Evolutionary conservation across 53 echinoderm and acorn worm species (phyloP).

Genomic region (Actinopyga echinites): DNA sequence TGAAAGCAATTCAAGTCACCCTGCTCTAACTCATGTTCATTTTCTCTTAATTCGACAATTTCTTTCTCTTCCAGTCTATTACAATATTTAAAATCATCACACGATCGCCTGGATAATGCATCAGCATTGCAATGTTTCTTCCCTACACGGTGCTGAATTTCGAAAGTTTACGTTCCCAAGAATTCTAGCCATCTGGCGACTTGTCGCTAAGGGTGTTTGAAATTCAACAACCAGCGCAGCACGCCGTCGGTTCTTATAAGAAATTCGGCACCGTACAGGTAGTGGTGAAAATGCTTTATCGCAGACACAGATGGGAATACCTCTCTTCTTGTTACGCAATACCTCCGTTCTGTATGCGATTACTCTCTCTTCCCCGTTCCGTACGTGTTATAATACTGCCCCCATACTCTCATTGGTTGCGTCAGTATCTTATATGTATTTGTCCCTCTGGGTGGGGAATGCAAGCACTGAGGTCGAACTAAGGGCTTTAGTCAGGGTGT

Average conservation of each 20-base stretch:
- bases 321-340: neutral
- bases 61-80: neutral
- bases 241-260: neutral
- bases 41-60: no score
- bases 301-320: neutral
- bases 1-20: no score
- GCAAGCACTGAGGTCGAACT: slow-evolving; percentile 20
- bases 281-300: neutral
- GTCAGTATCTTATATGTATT: slow-evolving; percentile 47
- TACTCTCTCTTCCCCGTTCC: neutral
- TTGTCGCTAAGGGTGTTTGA: neutral
- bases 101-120: slow-evolving; percentile 34
- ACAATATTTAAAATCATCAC: neutral
- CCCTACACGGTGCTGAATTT: neutral
- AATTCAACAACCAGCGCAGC: slow-evolving; percentile 4
- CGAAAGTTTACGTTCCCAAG: neutral
- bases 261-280: neutral
- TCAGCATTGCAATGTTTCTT: slow-evolving; percentile 50
- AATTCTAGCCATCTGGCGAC: slow-evolving; percentile 17
- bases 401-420: slow-evolving; percentile 45
- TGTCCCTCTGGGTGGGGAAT: slow-evolving; percentile 6
- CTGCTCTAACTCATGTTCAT: no score
- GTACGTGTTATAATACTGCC: neutral
- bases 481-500: neutral
- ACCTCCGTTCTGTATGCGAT: neutral